Conservation (phyloP, 2,888 invertebrate genomes). For the Teleogryllus oceanicus region DNA sequence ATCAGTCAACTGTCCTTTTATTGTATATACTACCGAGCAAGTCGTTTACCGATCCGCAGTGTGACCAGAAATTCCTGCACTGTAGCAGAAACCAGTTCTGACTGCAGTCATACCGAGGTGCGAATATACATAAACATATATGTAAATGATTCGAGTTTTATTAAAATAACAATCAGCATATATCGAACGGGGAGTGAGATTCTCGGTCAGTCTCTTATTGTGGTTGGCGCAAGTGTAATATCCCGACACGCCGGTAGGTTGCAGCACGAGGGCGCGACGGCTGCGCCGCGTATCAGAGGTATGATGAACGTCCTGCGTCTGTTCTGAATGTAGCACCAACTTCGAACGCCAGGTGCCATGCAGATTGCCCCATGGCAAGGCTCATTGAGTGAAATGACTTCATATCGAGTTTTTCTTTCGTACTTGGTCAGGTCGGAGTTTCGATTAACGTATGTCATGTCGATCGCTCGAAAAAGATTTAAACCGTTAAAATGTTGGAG, state of each 20-base stretch:
- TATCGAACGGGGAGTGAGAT: neutral
- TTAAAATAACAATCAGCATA: constrained; percentile 3
- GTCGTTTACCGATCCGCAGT: too few relatives aligned
- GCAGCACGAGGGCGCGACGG: neutral
- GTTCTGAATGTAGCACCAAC: neutral
- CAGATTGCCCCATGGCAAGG: neutral
- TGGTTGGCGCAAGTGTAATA: too few relatives aligned
- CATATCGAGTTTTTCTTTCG: too few relatives aligned
- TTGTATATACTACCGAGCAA: too few relatives aligned
- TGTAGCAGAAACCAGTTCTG: neutral
- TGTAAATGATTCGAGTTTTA: neutral
- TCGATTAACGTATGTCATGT: too few relatives aligned
- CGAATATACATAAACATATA: neutral
- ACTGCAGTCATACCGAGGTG: neutral
- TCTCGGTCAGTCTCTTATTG: too few relatives aligned
- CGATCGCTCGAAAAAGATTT: too few relatives aligned
- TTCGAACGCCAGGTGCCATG: neutral
- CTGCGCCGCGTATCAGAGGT: neutral
- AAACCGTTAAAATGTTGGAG: too few relatives aligned
- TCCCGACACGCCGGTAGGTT: neutral
- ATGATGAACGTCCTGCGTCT: neutral
- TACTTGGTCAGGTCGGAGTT: too few relatives aligned
- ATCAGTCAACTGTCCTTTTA: too few relatives aligned
- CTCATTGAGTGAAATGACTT: too few relatives aligned
- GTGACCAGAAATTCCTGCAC: too few relatives aligned